Evolutionary conservation across 2,888 invertebrate species (phyloP).

Genomic region (Trypoxylon attenuatum): DNA sequence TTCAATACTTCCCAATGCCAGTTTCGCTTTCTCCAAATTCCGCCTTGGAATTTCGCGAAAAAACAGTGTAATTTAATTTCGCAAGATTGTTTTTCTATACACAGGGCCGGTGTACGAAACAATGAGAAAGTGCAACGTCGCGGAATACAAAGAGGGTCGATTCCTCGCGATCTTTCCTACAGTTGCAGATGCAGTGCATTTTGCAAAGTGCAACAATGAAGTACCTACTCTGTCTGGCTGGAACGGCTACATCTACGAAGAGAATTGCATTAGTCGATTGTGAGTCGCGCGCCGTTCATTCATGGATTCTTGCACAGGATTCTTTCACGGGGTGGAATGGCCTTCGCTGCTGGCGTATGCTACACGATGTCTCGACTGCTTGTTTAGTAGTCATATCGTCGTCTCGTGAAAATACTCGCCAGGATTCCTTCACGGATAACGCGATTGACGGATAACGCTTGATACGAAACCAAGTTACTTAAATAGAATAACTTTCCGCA

Average conservation of each 20-base stretch:
- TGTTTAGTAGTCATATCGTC: background rate
- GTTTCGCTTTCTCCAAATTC: too few relatives aligned
- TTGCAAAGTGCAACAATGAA: slow-evolving; percentile 60
- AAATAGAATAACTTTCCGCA: too few relatives aligned
- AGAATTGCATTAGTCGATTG: slow-evolving; percentile 54
- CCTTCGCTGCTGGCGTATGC: background rate
- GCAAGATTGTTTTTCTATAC: too few relatives aligned
- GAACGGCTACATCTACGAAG: slow-evolving; percentile 53
- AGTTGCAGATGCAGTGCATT: slow-evolving; percentile 81
- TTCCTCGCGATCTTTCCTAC: slow-evolving; percentile 81
- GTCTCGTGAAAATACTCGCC: background rate
- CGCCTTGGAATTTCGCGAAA: too few relatives aligned
- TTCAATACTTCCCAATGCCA: too few relatives aligned
- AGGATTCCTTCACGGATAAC: background rate
- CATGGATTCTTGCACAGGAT: too few relatives aligned
- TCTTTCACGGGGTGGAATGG: background rate
- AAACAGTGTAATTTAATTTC: too few relatives aligned
- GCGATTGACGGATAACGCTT: too few relatives aligned
- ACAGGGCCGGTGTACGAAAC: slow-evolving; percentile 81
- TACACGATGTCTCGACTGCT: background rate
- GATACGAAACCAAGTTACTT: too few relatives aligned
- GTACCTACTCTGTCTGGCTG: slow-evolving; percentile 56
- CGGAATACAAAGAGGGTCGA: slow-evolving; percentile 75
- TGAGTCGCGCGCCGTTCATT: slow-evolving; percentile 35
- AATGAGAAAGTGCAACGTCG: slow-evolving; percentile 78